Evolutionary conservation across 2,113 vertebrate genomes (phyloP).

Genomic region (Odontophorus gujanensis): DNA sequence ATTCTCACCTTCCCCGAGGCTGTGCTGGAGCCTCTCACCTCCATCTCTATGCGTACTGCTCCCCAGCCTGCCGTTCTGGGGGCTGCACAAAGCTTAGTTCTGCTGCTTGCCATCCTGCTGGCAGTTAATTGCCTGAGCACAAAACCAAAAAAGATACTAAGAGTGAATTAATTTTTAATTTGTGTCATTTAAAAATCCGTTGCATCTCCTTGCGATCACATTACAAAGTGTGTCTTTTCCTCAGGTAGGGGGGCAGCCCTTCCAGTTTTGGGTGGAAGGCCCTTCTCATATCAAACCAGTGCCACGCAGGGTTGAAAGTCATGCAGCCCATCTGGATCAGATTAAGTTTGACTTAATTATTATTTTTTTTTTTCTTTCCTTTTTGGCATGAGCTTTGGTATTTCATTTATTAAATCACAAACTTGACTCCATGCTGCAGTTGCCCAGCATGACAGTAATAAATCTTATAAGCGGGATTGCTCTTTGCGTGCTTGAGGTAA

Average conservation of each 20-base stretch:
- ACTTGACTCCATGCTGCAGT: conserved; percentile 21
- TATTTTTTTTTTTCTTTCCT: neutral
- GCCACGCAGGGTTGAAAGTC: conserved; percentile 22
- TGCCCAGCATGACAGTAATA: conserved; percentile 50
- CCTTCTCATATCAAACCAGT: neutral
- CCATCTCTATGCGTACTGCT: neutral
- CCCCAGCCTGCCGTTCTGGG: neutral
- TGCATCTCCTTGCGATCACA: conserved; percentile 42
- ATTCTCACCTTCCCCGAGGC: conserved; percentile 14
- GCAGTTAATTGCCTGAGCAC: conserved; percentile 28
- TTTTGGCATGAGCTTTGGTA: conserved; percentile 28
- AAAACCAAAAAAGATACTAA: conserved; percentile 14
- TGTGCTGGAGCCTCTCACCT: neutral
- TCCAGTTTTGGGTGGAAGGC: neutral
- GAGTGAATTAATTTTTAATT: conserved; percentile 58
- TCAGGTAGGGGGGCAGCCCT: neutral
- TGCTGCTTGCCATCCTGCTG: conserved; percentile 42
- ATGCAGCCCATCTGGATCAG: conserved; percentile 53
- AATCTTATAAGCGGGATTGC: conserved; percentile 46
- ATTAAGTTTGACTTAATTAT: conserved; percentile 43
- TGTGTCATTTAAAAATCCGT: conserved; percentile 31
- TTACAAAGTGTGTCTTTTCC: conserved; percentile 21
- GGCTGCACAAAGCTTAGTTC: conserved; percentile 21
- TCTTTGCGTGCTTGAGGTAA: neutral
- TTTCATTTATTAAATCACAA: conserved; percentile 53